A percentile compares a stretch with the other conserved stretches of the same genome.
Conservation (phyloP, 2,113 vertebrate species). For the Carassius gibelio region DNA sequence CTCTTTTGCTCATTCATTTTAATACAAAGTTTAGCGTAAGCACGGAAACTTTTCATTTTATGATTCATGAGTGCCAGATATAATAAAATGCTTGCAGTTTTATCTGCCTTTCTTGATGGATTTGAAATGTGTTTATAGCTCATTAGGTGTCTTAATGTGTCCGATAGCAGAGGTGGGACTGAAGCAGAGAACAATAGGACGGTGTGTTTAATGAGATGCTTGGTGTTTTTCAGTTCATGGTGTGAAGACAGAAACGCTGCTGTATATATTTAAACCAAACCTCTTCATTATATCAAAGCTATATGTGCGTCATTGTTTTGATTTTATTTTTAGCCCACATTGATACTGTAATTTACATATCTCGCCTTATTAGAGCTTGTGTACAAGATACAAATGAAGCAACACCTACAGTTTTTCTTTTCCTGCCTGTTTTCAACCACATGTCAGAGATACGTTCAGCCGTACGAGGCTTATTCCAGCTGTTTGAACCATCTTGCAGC, state of each 20-base stretch:
- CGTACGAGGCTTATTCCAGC: not conserved
- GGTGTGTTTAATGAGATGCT: not conserved
- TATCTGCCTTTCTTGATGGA: not conserved
- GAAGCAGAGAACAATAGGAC: not conserved
- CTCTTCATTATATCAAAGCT: constrained; percentile 28
- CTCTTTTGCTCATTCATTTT: not conserved
- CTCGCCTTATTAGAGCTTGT: constrained; percentile 36
- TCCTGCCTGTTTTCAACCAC: not conserved
- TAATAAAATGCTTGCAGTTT: not conserved
- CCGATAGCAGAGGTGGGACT: not conserved
- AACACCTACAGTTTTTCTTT: constrained; percentile 4
- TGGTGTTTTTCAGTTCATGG: not conserved
- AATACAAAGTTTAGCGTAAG: not conserved
- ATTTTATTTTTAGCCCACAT: constrained; percentile 6
- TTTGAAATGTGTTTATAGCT: not conserved
- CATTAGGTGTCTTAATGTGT: constrained; percentile 18
- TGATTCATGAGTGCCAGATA: not conserved
- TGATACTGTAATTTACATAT: constrained; percentile 25
- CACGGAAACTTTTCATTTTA: not conserved
- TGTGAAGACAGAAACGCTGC: not conserved
- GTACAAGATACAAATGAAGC: constrained; percentile 3
- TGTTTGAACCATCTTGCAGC: not conserved
- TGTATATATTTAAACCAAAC: not conserved
- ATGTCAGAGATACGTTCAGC: not conserved
- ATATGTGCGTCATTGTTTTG: not conserved